Percentiles rank a stretch among this genome's conserved stretches.
Conservation (phyloP, 92 coral and sea anemone species). For the Heteractis magnifica region DNA sequence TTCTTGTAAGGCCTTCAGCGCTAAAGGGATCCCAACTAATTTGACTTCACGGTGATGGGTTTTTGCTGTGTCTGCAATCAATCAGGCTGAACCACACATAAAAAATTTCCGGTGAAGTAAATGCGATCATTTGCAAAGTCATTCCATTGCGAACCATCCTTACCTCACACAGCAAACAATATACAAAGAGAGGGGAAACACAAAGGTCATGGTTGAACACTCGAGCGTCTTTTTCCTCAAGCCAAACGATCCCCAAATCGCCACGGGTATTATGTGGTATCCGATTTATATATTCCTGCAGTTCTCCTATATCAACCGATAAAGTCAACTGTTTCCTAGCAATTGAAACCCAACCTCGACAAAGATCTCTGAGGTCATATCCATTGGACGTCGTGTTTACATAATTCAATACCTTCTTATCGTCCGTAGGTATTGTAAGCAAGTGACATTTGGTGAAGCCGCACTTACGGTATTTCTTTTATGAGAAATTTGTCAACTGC, state of each 20-base stretch:
- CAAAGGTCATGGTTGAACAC: not conserved
- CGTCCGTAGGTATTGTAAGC: slow-evolving; percentile 1
- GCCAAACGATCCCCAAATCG: not conserved
- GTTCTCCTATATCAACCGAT: not conserved
- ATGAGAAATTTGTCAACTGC: not conserved
- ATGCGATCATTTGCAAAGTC: not conserved
- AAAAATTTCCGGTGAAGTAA: not conserved
- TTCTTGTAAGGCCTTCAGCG: not conserved
- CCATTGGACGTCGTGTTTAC: slow-evolving; percentile 22
- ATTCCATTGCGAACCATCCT: not conserved
- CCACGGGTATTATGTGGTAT: not conserved
- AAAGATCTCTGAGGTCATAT: slow-evolving; percentile 21
- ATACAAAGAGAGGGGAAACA: not conserved
- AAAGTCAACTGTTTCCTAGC: slow-evolving; percentile 6
- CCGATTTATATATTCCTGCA: not conserved
- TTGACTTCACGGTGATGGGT: not conserved
- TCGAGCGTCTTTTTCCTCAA: not conserved
- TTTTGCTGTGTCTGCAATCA: not conserved
- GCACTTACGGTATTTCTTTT: not conserved
- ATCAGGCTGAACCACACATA: not conserved
- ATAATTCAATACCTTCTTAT: not conserved
- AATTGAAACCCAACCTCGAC: slow-evolving; percentile 3
- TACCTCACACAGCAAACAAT: not conserved
- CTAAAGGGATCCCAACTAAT: not conserved
- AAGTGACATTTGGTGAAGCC: slow-evolving; percentile 9